Evolutionary conservation across 1,140 invertebrate species (phyloP), one percentile per base, ranked within the genome.

Genomic region (Brachionus asplanchnoidis): DNA sequence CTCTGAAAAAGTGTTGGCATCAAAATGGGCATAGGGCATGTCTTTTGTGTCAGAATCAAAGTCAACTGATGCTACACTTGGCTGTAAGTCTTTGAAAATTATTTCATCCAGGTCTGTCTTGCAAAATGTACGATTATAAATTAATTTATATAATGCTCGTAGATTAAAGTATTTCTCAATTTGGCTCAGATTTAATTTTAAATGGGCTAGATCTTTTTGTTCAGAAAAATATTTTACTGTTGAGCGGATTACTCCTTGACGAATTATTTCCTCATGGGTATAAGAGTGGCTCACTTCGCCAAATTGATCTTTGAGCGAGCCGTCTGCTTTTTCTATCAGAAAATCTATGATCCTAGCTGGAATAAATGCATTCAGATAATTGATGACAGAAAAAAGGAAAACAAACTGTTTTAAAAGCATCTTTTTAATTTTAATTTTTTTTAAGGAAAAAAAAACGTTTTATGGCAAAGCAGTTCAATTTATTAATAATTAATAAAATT

Each of bases 21-120:
- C 84, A 26, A 84, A 84, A 77, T 84, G 84, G 12, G 70, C 84
- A 78, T 53, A 40, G 14, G 84, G 66, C 32, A 75, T 20, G 46
- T 75, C 28, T 77, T 77, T 84, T 9, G 84, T 84, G n/a, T 40
- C 17, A 17, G 60, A 17, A 14, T 70, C 60, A 46, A 84, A 46
- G 36, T 84, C 82, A 17, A 84, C 82, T 23, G 44, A 50, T 40
- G 14, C 60, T 5, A 68, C 36, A 40, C 42, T 44, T 40, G 79
- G 79, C 17, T 78, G 32, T 7, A 78, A 8, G 20, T 78, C 75
- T 50, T 46, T 28, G 12, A 56, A 44, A 42, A 78, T 78, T 46
- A 78, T 78, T 56, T 78, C 50, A 14, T 78, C 42, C 36, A 78
- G n/a, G 28, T 78, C 50, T 46, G 42, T 42, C n/a, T 82, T 44